Base-by-base conservation (phyloP, 2,113 vertebrate genomes). In the Grammomys surdaster region DNA sequence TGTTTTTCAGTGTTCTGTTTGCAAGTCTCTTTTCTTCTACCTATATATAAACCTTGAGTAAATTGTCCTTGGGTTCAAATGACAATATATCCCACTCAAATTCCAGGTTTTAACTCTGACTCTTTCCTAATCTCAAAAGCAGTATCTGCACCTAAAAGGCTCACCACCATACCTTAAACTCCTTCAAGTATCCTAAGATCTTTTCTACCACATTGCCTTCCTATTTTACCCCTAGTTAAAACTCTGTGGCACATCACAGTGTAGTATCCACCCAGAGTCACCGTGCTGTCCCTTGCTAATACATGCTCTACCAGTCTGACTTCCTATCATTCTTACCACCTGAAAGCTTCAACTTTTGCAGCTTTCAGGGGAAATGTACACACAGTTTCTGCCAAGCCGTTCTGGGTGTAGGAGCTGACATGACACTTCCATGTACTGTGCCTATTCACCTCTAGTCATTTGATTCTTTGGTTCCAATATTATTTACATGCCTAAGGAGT, bases 291-390 rank as follows among this genome's bases (percentile, higher is more conserved):
- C 54, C 78, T 94, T 91, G 70, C 31, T 96, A 85, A 88, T 73
- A 56, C 20, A 93, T 65, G 60, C 28, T 91, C 4, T 95, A 40
- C 56, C 33, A 69, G 36, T 75, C 46, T 76, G 6, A 24, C 48
- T 85, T 90, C 48, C n/a, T 2, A 12, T 90, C 31, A 80, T 5
- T 31, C n/a, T 94, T 90, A 36, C 82, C 0, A 54, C n/a, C 10
- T 36, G 56, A 69, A 88, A 93, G 19, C 24, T n/a, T 96, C n/a
- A 60, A 46, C 13, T 92, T 33, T 92, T 97, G 86, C 36, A 88
- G 40, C 28, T 84, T 10, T 77, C 17, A 58, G 5, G 80, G 58
- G 65, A 80, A 84, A 63, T 87, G 51, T 70, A 33, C 40, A 36
- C 8, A 51, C 24, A 73, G 40, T 19, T 93, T 91, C 43, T 46